Evolutionary conservation across 2,797 vertebrate species (phyloP), one percentile per base, ranked within the genome.

Genomic region (Antrozous pallidus): DNA sequence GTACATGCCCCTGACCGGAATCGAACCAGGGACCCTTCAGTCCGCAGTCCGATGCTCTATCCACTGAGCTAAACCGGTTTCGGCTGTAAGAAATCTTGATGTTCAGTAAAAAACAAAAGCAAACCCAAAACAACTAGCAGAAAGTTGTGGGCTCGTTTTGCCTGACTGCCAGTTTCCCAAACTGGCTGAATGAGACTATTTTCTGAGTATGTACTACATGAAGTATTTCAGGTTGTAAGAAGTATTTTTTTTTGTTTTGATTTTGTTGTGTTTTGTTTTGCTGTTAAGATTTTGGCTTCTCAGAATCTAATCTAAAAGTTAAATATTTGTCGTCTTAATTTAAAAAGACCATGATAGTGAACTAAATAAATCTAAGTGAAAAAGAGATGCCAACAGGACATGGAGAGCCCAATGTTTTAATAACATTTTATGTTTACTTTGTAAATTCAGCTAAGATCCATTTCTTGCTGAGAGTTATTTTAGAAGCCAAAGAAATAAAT

Each of bases 401-500:
- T 24, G 5, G n/a, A 49, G 89, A 88, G 22, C 13, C 26, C 65
- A 1, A 73, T 75, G 14, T 87, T 96, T 88, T 91, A 88, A 82
- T 79, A 90, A 70, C 17, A 28, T 36, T 89, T 91, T 74, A 38
- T 70, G 20, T 93, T 94, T 83, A 54, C 42, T 84, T 88, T 74
- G n/a, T 58, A 49, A 54, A 51, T n/a, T 82, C 33, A 70, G 49
- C 51, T 74, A 75, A 67, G 79, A 28, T 31, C 87, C 38, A 75
- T 83, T 93, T 94, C 78, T 88, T 73, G 26, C 28, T 74, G 40
- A 61, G 38, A 97, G 87, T 63, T 94, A 71, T 93, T 96, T 93
- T 81, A 97, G 88, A 97, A 94, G 94, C 83, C 84, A 70, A 97
- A 96, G 97, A 97, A 97, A 97, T 0, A 6, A 91, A 92, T 95